Percentiles rank a stretch among this genome's conserved stretches.
Evolutionary conservation across 2,113 vertebrate species (phyloP).

Genomic region (Ellobius talpinus): DNA sequence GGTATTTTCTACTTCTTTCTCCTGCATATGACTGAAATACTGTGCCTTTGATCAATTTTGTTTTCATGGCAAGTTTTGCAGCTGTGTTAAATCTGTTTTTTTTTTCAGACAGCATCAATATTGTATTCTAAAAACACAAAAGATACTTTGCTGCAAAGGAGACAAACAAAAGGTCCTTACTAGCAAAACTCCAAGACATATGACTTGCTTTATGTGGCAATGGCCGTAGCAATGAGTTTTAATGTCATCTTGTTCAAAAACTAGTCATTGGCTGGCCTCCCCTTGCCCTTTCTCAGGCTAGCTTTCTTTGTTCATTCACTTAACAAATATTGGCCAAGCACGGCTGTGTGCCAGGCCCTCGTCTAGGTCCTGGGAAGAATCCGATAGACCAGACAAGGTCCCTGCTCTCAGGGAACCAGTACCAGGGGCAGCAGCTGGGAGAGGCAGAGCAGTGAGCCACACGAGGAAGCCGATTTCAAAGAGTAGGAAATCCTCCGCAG

Average conservation of each 20-base stretch:
- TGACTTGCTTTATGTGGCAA: neutral
- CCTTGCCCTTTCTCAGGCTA: neutral
- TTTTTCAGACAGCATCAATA: neutral
- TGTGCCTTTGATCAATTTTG: constrained; percentile 27
- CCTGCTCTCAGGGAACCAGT: neutral
- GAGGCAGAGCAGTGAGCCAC: neutral
- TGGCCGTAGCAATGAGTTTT: neutral
- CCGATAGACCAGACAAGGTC: neutral
- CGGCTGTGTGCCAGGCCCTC: neutral
- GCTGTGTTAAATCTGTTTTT: constrained; percentile 46
- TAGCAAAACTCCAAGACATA: neutral
- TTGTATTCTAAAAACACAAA: constrained; percentile 39
- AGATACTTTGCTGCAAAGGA: constrained; percentile 18
- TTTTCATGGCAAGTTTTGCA: constrained; percentile 26
- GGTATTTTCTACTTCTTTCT: neutral
- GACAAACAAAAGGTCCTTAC: constrained; percentile 38
- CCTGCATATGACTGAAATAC: neutral
- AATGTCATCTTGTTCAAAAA: neutral
- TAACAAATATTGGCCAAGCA: neutral
- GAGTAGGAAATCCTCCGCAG: neutral
- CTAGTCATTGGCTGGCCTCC: neutral
- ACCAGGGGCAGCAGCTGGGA: neutral
- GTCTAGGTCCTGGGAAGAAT: neutral
- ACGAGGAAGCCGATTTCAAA: neutral
- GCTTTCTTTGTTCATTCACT: neutral